A percentile compares a stretch with the other conserved stretches of the same genome.
Evolutionary conservation across 2,888 invertebrate species (phyloP).

Genomic region (Furcula furcula): DNA sequence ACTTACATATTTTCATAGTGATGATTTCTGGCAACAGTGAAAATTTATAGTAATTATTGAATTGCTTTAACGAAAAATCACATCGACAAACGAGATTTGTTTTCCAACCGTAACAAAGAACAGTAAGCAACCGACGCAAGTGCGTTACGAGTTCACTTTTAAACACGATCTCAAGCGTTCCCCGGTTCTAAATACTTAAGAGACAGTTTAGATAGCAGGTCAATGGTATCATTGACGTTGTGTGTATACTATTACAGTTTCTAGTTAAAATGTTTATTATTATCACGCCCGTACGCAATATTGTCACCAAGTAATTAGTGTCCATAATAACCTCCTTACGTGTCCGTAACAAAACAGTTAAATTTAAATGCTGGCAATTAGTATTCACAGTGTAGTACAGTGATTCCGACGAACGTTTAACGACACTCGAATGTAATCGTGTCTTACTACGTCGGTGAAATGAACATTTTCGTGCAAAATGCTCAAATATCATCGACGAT

Average conservation of each 20-base stretch:
- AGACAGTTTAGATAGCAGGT: neutral
- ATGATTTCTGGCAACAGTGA: too few relatives aligned
- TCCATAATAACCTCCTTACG: slow-evolving; percentile 30
- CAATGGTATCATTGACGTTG: neutral
- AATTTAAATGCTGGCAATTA: slow-evolving; percentile 31
- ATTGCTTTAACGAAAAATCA: slow-evolving; percentile 7
- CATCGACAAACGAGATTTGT: slow-evolving; percentile 23
- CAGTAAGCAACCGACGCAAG: slow-evolving; percentile 24
- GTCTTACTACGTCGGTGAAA: slow-evolving; percentile 56
- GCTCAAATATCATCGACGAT: slow-evolving; percentile 80
- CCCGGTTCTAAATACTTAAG: slow-evolving; percentile 1
- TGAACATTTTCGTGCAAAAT: slow-evolving; percentile 78
- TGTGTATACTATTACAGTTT: neutral
- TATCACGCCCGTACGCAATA: neutral
- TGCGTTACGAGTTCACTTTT: slow-evolving; percentile 34
- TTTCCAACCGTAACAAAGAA: slow-evolving; percentile 34
- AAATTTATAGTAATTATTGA: too few relatives aligned
- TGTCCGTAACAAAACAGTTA: slow-evolving; percentile 40
- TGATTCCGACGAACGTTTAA: slow-evolving; percentile 38
- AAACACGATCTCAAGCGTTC: slow-evolving; percentile 20
- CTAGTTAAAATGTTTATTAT: too few relatives aligned
- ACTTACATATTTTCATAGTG: too few relatives aligned
- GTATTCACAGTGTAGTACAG: slow-evolving; percentile 37
- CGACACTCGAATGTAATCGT: slow-evolving; percentile 35
- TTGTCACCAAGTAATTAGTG: slow-evolving; percentile 28